Evolutionary conservation across 2,113 vertebrate species (phyloP).

Genomic region (Peucedramus taeniatus): DNA sequence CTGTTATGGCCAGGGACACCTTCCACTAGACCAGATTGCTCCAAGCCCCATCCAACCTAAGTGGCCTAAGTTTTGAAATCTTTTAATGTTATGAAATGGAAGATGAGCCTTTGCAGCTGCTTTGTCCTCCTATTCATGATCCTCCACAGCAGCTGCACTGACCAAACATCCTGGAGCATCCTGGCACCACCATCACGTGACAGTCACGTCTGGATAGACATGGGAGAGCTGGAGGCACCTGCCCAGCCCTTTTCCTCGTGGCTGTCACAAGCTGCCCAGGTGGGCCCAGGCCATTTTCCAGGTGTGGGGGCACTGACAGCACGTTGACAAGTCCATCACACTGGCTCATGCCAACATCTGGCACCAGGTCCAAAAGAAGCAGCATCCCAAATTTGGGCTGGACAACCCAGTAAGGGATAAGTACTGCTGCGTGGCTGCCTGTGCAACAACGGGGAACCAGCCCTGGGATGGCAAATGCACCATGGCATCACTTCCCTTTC

Average conservation of each 20-base stretch:
- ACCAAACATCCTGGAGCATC: not conserved
- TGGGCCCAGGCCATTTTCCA: not conserved
- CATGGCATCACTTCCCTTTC: not conserved
- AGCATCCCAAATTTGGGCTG: not conserved
- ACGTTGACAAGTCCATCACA: not conserved
- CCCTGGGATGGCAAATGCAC: not conserved
- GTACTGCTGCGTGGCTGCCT: not conserved
- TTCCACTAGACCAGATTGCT: not conserved
- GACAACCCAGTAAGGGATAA: not conserved
- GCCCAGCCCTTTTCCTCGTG: not conserved
- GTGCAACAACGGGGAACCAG: not conserved
- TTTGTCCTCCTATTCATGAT: not conserved
- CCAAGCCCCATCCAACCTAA: not conserved
- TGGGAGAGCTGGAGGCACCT: not conserved
- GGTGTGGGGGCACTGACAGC: not conserved
- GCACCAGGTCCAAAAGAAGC: not conserved
- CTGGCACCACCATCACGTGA: not conserved
- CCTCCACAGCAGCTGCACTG: not conserved
- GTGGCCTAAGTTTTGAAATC: not conserved
- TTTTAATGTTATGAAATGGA: not conserved
- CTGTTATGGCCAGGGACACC: not conserved
- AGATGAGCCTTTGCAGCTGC: not conserved
- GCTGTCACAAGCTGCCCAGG: not conserved
- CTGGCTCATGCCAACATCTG: not conserved
- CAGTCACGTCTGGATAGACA: rapidly evolving